These are phyloP conservation scores for Rapana venosa DNA, from an alignment of 2,888 invertebrate genomes.

Conservation along the genomic window DNA sequence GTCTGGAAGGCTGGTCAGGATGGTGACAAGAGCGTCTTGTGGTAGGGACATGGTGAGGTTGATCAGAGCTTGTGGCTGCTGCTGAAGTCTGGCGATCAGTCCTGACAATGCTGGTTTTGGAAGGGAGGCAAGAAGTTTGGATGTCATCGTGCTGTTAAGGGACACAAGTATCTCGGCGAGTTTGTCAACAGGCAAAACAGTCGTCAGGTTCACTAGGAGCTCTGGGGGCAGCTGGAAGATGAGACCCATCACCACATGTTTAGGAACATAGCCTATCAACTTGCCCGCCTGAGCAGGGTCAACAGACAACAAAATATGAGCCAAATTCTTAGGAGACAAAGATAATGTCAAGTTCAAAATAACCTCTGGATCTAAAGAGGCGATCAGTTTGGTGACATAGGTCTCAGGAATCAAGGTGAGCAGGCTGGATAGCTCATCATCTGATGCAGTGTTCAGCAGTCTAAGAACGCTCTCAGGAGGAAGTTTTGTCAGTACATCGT, in stretches of 20 bases:
- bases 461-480: background rate
- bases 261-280: background rate
- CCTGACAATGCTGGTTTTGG: background rate
- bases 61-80: background rate
- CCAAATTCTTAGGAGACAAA: slow-evolving; percentile 5
- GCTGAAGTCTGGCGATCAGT: slow-evolving; percentile 14
- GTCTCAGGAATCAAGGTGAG: slow-evolving; percentile 3
- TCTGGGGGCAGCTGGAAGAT: background rate
- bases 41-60: slow-evolving; percentile 31
- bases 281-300: background rate
- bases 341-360: slow-evolving; percentile 15
- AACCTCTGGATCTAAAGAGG: background rate
- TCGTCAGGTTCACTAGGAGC: slow-evolving; percentile 2
- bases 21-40: slow-evolving; percentile 12
- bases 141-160: background rate
- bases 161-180: background rate
- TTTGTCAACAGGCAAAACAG: background rate
- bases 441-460: background rate
- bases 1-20: background rate
- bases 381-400: background rate
- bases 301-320: background rate
- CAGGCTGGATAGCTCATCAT: background rate
- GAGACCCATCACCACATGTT: background rate
- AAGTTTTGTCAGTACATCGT: background rate
- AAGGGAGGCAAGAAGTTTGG: background rate